These are phyloP conservation scores for Leptobrachium leishanense DNA, from an alignment of 2,113 vertebrate genomes.

Conservation along the genomic window DNA sequence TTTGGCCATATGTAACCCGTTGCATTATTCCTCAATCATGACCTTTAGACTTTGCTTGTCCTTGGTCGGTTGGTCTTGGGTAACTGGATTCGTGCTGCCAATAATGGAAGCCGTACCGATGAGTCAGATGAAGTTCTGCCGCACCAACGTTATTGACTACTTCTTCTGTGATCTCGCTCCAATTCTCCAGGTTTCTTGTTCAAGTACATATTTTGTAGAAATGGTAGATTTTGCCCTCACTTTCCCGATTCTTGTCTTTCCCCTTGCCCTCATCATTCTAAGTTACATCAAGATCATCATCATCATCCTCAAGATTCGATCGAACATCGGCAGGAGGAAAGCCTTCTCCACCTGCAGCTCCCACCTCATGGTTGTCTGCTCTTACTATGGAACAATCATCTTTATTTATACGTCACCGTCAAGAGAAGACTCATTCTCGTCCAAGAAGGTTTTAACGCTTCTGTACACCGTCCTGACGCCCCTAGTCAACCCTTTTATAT, in stretches of 20 bases:
- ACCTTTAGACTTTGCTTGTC: not conserved
- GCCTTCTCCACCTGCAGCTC: slow-evolving; percentile 58
- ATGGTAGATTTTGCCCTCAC: not conserved
- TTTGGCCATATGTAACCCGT: slow-evolving; percentile 47
- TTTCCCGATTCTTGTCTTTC: not conserved
- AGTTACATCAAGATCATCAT: slow-evolving; percentile 40
- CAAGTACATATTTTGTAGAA: not conserved
- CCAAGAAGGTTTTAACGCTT: slow-evolving; percentile 52
- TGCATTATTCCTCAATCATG: slow-evolving; percentile 42
- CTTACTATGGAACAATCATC: slow-evolving; percentile 54
- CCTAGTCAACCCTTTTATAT: slow-evolving; percentile 56
- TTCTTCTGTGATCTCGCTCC: slow-evolving; percentile 22
- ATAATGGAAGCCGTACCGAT: not conserved
- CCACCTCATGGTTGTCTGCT: slow-evolving; percentile 51
- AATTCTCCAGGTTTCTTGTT: not conserved
- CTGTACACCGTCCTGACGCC: slow-evolving; percentile 52
- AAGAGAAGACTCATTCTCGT: slow-evolving; percentile 22
- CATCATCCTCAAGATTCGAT: slow-evolving; percentile 50
- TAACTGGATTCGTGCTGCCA: not conserved
- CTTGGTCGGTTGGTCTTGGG: not conserved
- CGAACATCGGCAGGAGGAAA: slow-evolving; percentile 43
- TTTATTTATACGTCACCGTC: slow-evolving; percentile 54
- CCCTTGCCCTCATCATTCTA: not conserved
- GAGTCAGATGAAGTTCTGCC: not conserved
- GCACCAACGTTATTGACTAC: not conserved